phyloP scores from a whole-genome alignment of 2,797 vertebrate genomes.

The Philypnodon macrostomus region DNA sequence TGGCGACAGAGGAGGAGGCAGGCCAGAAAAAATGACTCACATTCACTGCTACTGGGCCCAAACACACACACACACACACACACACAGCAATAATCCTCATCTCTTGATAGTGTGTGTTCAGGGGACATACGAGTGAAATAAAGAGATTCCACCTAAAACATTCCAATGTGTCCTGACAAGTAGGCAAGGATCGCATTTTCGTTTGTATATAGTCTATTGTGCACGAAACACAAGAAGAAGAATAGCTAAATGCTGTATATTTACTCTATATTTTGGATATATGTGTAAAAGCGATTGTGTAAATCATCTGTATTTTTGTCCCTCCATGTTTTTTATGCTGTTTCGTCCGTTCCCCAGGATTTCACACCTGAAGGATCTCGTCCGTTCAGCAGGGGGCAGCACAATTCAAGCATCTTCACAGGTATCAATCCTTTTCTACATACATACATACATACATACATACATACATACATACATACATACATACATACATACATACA shows the following conservation, averaged over 20 bases:
- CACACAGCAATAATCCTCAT: constrained; percentile 33
- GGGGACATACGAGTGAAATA: constrained; percentile 6
- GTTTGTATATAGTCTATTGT: too few relatives aligned
- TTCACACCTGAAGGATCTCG: constrained; percentile 16
- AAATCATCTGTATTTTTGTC: too few relatives aligned
- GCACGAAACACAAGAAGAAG: too few relatives aligned
- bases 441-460: neutral
- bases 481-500: neutral
- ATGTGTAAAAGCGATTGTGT: too few relatives aligned
- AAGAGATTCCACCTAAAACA: neutral
- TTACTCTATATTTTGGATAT: too few relatives aligned
- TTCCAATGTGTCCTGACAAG: too few relatives aligned
- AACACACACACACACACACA: constrained; percentile 59
- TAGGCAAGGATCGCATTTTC: too few relatives aligned
- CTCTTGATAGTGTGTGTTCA: constrained; percentile 21
- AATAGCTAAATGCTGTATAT: too few relatives aligned
- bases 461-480: neutral
- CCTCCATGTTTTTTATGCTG: too few relatives aligned
- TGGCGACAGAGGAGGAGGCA: constrained; percentile 36
- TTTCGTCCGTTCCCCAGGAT: too few relatives aligned
- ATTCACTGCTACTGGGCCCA: constrained; percentile 48
- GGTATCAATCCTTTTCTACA: constrained; percentile 12
- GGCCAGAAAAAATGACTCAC: constrained; percentile 62
- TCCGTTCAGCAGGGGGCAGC: constrained; percentile 69
- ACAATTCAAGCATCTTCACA: constrained; percentile 46